Base-by-base conservation (phyloP, 2,797 vertebrate species). In the Heterohyrax brucei region DNA sequence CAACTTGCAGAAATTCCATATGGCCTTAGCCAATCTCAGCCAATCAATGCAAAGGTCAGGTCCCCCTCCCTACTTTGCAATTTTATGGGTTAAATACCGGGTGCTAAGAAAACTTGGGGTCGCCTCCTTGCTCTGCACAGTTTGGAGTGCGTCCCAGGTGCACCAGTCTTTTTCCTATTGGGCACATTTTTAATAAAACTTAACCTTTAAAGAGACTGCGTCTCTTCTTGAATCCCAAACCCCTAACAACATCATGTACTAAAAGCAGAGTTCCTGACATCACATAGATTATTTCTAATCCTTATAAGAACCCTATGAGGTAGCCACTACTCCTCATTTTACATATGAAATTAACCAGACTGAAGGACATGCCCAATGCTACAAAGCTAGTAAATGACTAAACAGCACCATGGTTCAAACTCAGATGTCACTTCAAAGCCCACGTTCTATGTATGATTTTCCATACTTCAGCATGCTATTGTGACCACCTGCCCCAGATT, bases 281-380 rank as follows among this genome's bases (percentile, higher is more conserved):
- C 80, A 53, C 77, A 94, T 21, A 87, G 33, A 95, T 89, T 86
- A 87, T 91, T 84, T 93, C 66, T 84, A 95, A 95, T 77, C 64
- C n/a, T 85, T 82, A 26, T 81, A 80, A 78, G 26, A 92, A 78
- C 26, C 39, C 82, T 72, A 26, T 83, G 44, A 95, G 26, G n/a
- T 62, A 84, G 46, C 28, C 92, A 94, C 33, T 56, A 48, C 84
- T 92, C 46, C 44, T 92, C 76, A 95, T 87, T 90, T 93, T 33
- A 72, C 26, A 80, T 48, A 92, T 30, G 30, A 96, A 90, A 22
- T 76, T 80, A 92, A 94, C 79, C 18, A 89, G 44, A 93, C 3
- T 93, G 70, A 95, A 76, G 82, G n/a, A 39, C 48, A 95, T 62
- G 14, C 5, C 30, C 53, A 91, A 76, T 82, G 62, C 87, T 91